Evolutionary conservation across 1,140 invertebrate species (phyloP).

Genomic region (Portunus trituberculatus): DNA sequence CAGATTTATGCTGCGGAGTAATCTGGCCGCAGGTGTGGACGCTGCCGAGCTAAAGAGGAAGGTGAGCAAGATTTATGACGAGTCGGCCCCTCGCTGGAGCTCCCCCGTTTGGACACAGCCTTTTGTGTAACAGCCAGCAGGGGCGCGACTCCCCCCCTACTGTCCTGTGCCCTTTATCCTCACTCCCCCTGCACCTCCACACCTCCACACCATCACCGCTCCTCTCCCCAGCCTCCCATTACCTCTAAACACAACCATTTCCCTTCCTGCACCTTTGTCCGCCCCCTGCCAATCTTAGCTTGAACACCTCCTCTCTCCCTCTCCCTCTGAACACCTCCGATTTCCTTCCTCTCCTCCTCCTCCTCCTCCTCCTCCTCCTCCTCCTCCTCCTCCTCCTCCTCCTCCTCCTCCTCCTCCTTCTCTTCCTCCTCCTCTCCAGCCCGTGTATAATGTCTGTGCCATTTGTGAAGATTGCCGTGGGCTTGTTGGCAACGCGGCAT

Average conservation of each 20-base stretch:
- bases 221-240: no score
- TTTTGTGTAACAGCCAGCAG: background rate
- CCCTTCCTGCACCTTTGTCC: no score
- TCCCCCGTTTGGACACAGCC: background rate
- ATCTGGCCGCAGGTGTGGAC: slow-evolving; percentile 42
- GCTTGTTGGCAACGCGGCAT: background rate
- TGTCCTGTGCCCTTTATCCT: no score
- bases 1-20: slow-evolving; percentile 42
- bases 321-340: background rate
- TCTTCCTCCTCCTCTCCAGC: background rate
- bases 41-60: background rate
- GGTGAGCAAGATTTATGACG: slow-evolving; percentile 42
- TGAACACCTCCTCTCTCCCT: no score
- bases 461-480: background rate
- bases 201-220: no score
- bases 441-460: background rate
- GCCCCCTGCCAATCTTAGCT: no score
- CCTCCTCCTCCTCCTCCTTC: background rate
- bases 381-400: no score
- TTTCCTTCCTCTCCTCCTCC: background rate
- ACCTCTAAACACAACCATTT: no score
- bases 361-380: background rate
- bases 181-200: no score
- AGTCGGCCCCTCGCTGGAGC: background rate
- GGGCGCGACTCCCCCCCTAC: background rate